Evolutionary conservation across 92 coral and sea anemone genomes (phyloP), one percentile per base, ranked within the genome.

Genomic region (Virgularia gustaviana): DNA sequence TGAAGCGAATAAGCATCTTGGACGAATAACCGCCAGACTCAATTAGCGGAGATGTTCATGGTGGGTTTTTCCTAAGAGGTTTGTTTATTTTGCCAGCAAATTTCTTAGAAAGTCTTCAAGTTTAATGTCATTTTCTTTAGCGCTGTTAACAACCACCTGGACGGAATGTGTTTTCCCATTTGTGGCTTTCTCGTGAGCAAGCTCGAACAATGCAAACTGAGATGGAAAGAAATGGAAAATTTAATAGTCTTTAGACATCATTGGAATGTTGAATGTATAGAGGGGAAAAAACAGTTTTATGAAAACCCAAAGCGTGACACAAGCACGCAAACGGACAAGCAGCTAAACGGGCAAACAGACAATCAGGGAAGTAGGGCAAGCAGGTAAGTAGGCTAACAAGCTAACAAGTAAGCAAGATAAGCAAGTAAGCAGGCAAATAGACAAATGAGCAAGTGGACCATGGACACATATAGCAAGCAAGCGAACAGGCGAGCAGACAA

Each of bases 141-240:
- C 72, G 37, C 53, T 73, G 23, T 72, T 54, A 71, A 85, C 77
- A 58, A 89, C 89, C 43, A 74, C 84, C 54, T 65, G 58, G 52
- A 89, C 76, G 12, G 85, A 79, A 15, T 83, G 28, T 32, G 72
- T 74, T 72, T 71, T 65, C 37, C 84, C 90, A 43, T 79, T 58
- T 43, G 58, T 52, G 58, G 3, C 3, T 15, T 7, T 6, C 10
- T 52, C 58, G 58, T 77, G 88, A 49, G 89, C 86, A 31, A 94
- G 78, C 78, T 86, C 96, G 42, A 94, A 94, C 95, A 94, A 88
- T 49, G 88, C 82, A 80, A 83, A 94, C 99, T 94, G 90, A 65
- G 31, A 22, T 52, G 71, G 81, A 18, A 31, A 63, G 68, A 78
- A 47, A 78, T 60, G 57, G 31, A 59, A 37, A 61, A 72, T 53